Conservation (phyloP, 2,113 vertebrate genomes). For the Rhegmatorhina hoffmannsi region DNA sequence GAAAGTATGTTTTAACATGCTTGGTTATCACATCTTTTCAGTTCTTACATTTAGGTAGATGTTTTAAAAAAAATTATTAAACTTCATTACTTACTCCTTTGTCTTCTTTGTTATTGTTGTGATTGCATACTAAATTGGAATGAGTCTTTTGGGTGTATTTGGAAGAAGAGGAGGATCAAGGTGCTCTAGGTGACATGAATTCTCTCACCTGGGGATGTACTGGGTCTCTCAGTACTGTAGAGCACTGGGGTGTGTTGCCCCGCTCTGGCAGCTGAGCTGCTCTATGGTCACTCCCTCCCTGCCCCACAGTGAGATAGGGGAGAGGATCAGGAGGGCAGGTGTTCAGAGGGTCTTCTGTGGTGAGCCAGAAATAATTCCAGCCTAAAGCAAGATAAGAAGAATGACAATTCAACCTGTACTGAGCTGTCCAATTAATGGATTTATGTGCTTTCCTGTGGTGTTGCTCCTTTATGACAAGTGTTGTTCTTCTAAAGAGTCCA, state of each 20-base stretch:
- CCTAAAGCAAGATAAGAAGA: not conserved
- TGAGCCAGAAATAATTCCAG: not conserved
- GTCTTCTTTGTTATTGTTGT: not conserved
- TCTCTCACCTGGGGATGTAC: not conserved
- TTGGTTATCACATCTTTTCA: not conserved
- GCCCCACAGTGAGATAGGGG: accelerated
- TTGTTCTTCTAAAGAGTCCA: not conserved
- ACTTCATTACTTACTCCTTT: not conserved
- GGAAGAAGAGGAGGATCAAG: not conserved
- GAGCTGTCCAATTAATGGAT: not conserved
- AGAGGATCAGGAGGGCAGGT: not conserved
- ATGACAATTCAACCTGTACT: not conserved
- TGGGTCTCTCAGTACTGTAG: not conserved
- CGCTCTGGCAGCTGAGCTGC: not conserved
- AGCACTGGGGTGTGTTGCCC: not conserved
- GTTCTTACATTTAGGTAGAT: not conserved
- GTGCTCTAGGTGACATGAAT: accelerated
- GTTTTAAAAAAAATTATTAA: not conserved
- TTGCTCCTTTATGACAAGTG: not conserved
- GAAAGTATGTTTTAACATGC: not conserved
- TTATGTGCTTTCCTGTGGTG: not conserved
- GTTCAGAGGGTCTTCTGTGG: not conserved
- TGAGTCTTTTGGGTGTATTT: not conserved
- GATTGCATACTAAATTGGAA: not conserved
- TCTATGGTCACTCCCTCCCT: accelerated